Conservation (phyloP, 1,140 invertebrate species). For the Rhopalosiphum maidis region DNA sequence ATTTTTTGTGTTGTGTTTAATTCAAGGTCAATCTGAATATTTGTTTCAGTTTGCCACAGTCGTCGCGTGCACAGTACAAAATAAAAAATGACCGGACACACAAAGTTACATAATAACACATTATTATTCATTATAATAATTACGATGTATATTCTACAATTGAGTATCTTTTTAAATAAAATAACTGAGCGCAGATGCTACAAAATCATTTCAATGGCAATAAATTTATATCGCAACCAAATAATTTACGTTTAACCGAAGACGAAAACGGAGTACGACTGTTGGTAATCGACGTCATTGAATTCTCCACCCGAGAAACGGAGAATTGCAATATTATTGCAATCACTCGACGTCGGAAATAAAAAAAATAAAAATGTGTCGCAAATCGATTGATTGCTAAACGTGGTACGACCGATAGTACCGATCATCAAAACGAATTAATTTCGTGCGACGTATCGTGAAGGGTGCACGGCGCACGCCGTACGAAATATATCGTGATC, state of each 20-base stretch:
- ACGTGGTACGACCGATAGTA: too few relatives aligned
- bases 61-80: neutral
- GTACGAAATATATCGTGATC: neutral
- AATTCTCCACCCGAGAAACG: neutral
- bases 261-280: neutral
- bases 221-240: neutral
- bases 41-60: neutral
- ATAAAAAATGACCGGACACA: neutral
- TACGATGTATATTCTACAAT: neutral
- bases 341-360: neutral
- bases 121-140: neutral
- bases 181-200: neutral
- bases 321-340: neutral
- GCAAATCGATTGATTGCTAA: too few relatives aligned
- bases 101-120: neutral
- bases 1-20: neutral
- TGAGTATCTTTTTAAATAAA: neutral
- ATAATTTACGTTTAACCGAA: neutral
- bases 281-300: neutral
- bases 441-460: neutral
- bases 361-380: neutral
- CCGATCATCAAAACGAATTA: neutral
- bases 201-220: neutral
- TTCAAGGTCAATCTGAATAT: conserved; percentile 1
- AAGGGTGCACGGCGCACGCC: neutral